Evolutionary conservation across 1,140 invertebrate species (phyloP).

Genomic region (Mya arenaria): DNA sequence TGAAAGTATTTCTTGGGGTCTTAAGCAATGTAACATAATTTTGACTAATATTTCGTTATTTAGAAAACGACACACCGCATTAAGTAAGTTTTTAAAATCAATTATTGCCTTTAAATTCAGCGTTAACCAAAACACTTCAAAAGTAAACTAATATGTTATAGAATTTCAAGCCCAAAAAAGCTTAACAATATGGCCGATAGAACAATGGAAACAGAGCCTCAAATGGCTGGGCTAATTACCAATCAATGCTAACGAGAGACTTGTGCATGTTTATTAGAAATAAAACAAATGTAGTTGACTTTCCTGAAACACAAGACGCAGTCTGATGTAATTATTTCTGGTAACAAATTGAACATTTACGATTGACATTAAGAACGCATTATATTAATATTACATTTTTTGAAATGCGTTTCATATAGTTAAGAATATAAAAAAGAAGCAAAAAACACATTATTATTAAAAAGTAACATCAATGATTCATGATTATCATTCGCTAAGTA

Average conservation of each 20-base stretch:
- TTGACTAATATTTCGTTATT: neutral
- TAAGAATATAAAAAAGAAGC: no score
- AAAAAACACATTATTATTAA: no score
- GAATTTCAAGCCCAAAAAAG: neutral
- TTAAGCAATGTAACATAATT: neutral
- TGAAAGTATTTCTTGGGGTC: no score
- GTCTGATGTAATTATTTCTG: no score
- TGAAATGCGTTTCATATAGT: no score
- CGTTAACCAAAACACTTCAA: slow-evolving; percentile 1
- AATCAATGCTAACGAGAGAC: slow-evolving; percentile 35
- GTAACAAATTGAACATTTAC: no score
- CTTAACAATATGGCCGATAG: neutral
- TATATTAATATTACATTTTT: no score
- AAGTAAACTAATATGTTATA: slow-evolving; percentile 4
- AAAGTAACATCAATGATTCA: no score
- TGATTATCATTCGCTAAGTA: no score
- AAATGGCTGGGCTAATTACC: slow-evolving; percentile 12
- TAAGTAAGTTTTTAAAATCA: neutral
- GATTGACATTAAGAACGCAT: no score
- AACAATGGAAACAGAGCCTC: neutral
- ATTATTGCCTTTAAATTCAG: slow-evolving; percentile 9
- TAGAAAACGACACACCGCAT: neutral
- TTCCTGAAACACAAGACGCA: no score
- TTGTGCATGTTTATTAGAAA: slow-evolving; percentile 33
- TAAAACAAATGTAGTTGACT: slow-evolving; percentile 27